Conservation (phyloP, 2,797 vertebrate genomes). For the Dallia pectoralis region DNA sequence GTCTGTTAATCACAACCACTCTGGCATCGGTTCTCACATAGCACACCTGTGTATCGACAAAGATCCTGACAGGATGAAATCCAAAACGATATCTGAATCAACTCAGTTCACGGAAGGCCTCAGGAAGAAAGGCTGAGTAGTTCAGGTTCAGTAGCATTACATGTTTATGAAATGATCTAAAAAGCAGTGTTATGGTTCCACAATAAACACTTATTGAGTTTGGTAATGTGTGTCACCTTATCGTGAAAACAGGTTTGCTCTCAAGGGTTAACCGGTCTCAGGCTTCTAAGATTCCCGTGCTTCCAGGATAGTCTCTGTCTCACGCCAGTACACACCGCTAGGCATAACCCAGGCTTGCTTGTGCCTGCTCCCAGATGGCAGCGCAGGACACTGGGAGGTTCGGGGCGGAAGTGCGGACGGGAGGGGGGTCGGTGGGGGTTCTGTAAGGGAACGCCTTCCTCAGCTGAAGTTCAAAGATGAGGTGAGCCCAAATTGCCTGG, state of each 20-base stretch:
- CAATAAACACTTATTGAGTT: background rate
- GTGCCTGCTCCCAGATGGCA: slow-evolving; percentile 5
- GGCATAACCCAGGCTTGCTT: slow-evolving; percentile 1
- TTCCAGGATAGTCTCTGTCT: background rate
- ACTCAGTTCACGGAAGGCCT: background rate
- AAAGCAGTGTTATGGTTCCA: background rate
- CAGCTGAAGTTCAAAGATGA: slow-evolving; percentile 8
- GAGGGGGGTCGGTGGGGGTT: background rate
- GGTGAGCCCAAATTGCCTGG: background rate
- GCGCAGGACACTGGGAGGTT: background rate
- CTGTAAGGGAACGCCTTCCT: slow-evolving; percentile 7
- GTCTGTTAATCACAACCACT: background rate
- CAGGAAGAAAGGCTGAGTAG: background rate
- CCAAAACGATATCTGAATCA: background rate
- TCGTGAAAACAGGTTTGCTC: background rate
- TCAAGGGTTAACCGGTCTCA: background rate
- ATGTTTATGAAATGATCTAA: background rate
- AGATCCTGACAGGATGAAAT: background rate
- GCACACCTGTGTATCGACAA: background rate
- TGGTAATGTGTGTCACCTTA: background rate
- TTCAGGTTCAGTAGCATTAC: background rate
- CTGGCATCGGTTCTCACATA: background rate
- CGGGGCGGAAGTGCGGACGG: background rate
- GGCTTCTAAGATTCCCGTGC: background rate
- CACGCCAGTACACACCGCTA: background rate